Base-by-base conservation (phyloP, 2,797 vertebrate genomes). In the Microchirus variegatus region DNA sequence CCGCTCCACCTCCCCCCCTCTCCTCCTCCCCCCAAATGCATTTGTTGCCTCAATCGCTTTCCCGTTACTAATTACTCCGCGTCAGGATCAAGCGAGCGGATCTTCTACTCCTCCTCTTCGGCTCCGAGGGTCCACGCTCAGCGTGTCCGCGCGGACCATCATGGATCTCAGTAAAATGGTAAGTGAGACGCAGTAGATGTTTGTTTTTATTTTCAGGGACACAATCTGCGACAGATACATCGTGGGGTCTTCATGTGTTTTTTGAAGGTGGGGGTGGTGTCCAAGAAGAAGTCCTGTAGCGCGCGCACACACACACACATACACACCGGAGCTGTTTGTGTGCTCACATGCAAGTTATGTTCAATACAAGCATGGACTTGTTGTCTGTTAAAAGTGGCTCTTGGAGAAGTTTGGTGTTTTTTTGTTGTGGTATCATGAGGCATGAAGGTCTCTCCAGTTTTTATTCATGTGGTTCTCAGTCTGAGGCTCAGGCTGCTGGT, bases 91-190 rank as follows among this genome's bases (percentile, higher is more conserved):
- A 31, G 35, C 36, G 68, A 68, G 63, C 70, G 51, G 71, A 62
- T 51, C 70, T 42, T 3, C 38, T 10, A 15, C 31, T 16, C 9
- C 43, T 46, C 14, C 47, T 60, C 58, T 66, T 16, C 79, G 41
- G 56, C 70, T 70, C 38, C 49, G 7, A 43, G 61, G 73, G 64
- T 51, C 67, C 63, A 22, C 48, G 4, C 57, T 49, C 75, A 0
- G 22, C 48, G 59, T 31, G 22, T 40, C 47, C 7, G 46, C 37
- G 16, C 4, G 11, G 51, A 65, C 71, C 2, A 85, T 40, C 80
- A 90, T 94, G 93, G 93, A 94, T 80, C 87, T 87, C 63, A 90
- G 83, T 78, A 94, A 94, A 77, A 94, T 94, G 67, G 93, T 94
- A 90, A 89, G 93, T 89, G 53, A 15, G 18, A 10, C 26, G 16